Evolutionary conservation across 2,888 invertebrate genomes (phyloP), one percentile per base, ranked within the genome.

Genomic region (Eupithecia pulchellata): DNA sequence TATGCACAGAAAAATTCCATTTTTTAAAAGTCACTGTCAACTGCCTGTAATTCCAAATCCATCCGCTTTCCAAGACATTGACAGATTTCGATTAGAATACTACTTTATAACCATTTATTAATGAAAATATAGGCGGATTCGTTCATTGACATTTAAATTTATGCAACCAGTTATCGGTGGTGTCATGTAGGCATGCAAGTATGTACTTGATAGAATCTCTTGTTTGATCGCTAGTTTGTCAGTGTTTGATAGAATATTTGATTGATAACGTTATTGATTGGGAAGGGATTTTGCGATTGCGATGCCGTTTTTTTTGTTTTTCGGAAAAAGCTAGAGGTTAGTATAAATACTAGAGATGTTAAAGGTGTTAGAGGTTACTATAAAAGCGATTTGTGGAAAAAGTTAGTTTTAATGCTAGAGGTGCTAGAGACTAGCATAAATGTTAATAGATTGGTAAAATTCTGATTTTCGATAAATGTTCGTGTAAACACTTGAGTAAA

Each of bases 101-200:
- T 58, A 4, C 4, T 73, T 71, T 75, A 74, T 74, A 76, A 72
- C 72, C 69, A 75, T 74, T 71, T 78, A 73, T 47, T 9, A 20
- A 20, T 47, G n/a, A 47, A 42, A 47, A 47, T 20, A 47, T 9
- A 75, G 75, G 76, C 66, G 74, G 61, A 71, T 78, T 69, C 71
- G 75, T 75, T 75, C 73, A 76, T 77, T 78, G 69, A 63, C 55
- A 78, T 78, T 76, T 69, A 82, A 86, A 85, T 87, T 83, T 84
- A 88, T 88, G 85, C 88, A 82, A 78, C 81, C 77, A 80, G 81
- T 82, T 86, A 87, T 85, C 85, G 80, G 78, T 80, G 83, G 79
- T 84, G 88, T 86, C 86, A 84, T 82, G 82, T 80, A 61, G 27
- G 30, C 32, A 61, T 63, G 63, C 58, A 52, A 77, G 79, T 83